Conservation (phyloP, 2,888 invertebrate genomes). For the Schizotus pectinicornis region DNA sequence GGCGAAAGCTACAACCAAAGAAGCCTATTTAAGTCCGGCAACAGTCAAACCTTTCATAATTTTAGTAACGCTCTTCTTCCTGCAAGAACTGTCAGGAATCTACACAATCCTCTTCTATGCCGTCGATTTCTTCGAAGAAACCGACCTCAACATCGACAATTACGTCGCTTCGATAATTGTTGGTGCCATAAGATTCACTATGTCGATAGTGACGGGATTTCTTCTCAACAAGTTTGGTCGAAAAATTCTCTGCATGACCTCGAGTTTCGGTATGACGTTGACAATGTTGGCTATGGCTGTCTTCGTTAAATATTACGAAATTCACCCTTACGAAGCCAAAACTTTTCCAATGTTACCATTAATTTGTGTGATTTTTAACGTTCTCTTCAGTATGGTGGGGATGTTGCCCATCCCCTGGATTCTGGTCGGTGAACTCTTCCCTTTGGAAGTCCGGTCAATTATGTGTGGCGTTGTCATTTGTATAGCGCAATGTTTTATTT, state of each 20-base stretch:
- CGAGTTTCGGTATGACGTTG: constrained; percentile 69
- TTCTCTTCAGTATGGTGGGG: constrained; percentile 76
- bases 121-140: constrained; percentile 72
- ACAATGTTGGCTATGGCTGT: constrained; percentile 61
- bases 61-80: constrained; percentile 69
- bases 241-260: constrained; percentile 67
- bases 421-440: constrained; percentile 76
- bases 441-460: constrained; percentile 70
- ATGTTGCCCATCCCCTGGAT: constrained; percentile 78
- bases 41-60: constrained; percentile 73
- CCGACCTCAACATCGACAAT: constrained; percentile 68
- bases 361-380: constrained; percentile 70
- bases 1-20: constrained; percentile 40
- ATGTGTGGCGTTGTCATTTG: constrained; percentile 75
- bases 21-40: constrained; percentile 59
- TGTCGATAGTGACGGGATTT: constrained; percentile 71
- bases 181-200: constrained; percentile 69
- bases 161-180: constrained; percentile 74
- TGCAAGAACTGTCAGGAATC: constrained; percentile 76
- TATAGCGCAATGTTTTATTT: constrained; percentile 72
- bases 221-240: constrained; percentile 70
- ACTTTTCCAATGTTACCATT: constrained; percentile 59
- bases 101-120: constrained; percentile 77
- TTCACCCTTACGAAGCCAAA: constrained; percentile 43
- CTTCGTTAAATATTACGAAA: constrained; percentile 54